Percentiles rank a stretch among this genome's conserved stretches.
These are phyloP conservation scores for Microtus ochrogaster DNA, from an alignment of 2,113 vertebrate genomes.

Conservation along the genomic window DNA sequence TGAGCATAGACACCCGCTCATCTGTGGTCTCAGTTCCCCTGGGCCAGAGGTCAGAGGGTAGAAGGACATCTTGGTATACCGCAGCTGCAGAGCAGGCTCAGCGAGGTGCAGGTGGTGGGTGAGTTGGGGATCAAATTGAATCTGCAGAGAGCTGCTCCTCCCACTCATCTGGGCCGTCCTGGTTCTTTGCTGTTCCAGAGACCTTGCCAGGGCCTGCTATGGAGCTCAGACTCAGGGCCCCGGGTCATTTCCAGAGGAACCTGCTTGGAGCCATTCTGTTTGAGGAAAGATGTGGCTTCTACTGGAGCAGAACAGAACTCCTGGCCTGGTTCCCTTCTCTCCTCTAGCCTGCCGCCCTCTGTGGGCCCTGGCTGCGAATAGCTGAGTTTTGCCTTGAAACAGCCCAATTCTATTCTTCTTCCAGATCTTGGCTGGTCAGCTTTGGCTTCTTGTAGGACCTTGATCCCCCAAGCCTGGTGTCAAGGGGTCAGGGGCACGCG, in stretches of 20 bases:
- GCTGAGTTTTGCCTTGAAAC: neutral
- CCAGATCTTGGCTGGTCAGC: neutral
- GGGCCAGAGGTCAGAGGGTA: neutral
- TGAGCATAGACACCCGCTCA: neutral
- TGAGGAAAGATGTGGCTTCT: conserved; percentile 48
- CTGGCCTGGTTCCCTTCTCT: conserved; percentile 36
- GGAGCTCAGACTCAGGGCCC: neutral
- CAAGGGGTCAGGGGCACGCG: accelerated
- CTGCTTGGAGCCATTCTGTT: conserved; percentile 36
- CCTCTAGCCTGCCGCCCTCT: neutral
- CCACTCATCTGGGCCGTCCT: neutral
- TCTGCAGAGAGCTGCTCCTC: neutral
- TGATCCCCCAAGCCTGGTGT: neutral
- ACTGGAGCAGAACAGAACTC: conserved; percentile 50
- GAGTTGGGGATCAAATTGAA: accelerated
- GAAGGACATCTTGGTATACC: neutral
- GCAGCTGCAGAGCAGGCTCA: neutral
- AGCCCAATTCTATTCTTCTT: neutral
- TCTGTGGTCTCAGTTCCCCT: neutral
- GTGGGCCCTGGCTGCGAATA: conserved; percentile 54
- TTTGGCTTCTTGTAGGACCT: neutral
- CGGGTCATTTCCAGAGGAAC: conserved; percentile 45
- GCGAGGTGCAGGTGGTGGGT: accelerated
- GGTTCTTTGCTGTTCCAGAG: neutral
- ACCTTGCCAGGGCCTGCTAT: neutral